Evolutionary conservation across 2,797 vertebrate species (phyloP).

Genomic region (Bradypus variegatus): DNA sequence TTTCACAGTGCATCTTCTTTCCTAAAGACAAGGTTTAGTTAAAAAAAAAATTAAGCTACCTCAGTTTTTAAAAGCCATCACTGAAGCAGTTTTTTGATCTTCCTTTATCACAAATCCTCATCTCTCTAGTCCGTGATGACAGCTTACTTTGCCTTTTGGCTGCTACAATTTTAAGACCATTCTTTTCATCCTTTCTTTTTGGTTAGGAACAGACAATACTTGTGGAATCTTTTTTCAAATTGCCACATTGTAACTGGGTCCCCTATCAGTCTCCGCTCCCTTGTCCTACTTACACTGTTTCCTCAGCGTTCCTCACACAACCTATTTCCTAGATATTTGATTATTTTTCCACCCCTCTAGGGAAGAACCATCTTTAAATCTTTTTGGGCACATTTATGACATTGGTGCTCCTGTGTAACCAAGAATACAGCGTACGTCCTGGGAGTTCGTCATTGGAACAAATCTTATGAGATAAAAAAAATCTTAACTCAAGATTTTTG

Average conservation of each 20-base stretch:
- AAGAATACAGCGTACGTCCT: too few relatives aligned
- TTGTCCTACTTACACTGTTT: not conserved
- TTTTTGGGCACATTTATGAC: not conserved
- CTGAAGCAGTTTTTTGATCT: not conserved
- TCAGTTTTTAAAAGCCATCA: constrained; percentile 15
- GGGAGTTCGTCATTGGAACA: too few relatives aligned
- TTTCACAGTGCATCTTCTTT: not conserved
- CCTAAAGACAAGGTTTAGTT: not conserved
- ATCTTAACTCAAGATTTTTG: constrained; percentile 6
- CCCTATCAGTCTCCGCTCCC: not conserved
- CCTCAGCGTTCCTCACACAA: not conserved
- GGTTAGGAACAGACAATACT: not conserved
- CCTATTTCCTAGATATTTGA: not conserved
- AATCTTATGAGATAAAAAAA: not conserved
- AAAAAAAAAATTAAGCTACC: not conserved
- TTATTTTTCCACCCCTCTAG: not conserved
- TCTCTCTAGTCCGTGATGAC: not conserved
- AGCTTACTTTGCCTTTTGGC: not conserved
- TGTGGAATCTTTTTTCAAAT: constrained; percentile 2
- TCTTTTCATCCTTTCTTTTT: not conserved
- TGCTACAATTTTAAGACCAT: not conserved
- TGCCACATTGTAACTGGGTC: not conserved
- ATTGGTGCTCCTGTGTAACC: not conserved
- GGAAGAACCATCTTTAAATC: not conserved
- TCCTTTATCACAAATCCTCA: not conserved